phyloP scores from a whole-genome alignment of 2,888 invertebrate species.

The Carcina quercana region DNA sequence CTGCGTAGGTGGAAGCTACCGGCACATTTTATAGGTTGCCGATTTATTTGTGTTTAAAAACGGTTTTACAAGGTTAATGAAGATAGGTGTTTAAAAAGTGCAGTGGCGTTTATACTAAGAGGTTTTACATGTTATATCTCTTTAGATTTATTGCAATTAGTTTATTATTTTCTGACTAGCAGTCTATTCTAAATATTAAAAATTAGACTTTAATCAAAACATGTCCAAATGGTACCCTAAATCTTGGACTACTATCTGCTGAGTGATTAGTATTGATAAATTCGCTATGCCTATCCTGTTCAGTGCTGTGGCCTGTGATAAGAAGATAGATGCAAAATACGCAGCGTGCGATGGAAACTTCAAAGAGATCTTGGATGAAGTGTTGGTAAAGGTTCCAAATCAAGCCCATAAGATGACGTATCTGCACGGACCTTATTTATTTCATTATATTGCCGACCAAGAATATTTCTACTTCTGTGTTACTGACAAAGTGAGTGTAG shows the following conservation, averaged over 20 bases:
- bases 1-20: constrained; percentile 18
- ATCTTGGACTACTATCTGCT: too few relatives aligned
- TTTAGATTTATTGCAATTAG: too few relatives aligned
- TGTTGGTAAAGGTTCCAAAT: constrained; percentile 84
- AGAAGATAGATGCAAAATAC: constrained; percentile 85
- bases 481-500: constrained; percentile 88
- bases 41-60: constrained; percentile 14
- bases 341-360: constrained; percentile 96
- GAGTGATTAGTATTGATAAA: too few relatives aligned
- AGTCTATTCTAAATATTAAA: too few relatives aligned
- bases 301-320: constrained; percentile 87
- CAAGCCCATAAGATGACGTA: constrained; percentile 92
- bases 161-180: too few relatives aligned
- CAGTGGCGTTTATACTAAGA: background rate
- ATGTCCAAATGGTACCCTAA: too few relatives aligned
- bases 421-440: constrained; percentile 76
- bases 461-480: constrained; percentile 92
- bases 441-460: constrained; percentile 91
- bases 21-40: constrained; percentile 26
- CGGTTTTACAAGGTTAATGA: constrained; percentile 4
- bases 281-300: constrained; percentile 97
- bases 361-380: constrained; percentile 91
- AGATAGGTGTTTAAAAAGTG: too few relatives aligned
- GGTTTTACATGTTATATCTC: background rate
- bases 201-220: too few relatives aligned